Conservation (phyloP, 2,113 vertebrate genomes). For the Cavia aperea region DNA sequence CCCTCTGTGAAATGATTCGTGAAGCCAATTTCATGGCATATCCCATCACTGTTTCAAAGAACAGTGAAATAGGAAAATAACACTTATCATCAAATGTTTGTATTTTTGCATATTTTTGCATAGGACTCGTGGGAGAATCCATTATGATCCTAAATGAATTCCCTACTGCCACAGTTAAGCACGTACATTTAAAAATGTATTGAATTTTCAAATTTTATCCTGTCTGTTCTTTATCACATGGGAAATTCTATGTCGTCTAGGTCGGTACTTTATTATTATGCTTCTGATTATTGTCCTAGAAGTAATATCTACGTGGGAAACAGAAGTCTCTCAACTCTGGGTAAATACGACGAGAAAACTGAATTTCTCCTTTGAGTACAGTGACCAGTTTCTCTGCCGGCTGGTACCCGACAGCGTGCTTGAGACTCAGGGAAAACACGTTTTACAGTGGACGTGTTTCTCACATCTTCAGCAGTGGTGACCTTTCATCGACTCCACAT, state of each 20-base stretch:
- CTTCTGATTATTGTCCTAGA: neutral
- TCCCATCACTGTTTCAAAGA: neutral
- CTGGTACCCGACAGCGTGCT: neutral
- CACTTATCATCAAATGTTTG: neutral
- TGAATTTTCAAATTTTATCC: neutral
- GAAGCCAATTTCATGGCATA: neutral
- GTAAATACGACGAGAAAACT: neutral
- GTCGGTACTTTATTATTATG: neutral
- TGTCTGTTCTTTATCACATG: neutral
- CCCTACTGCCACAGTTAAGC: constrained; percentile 1
- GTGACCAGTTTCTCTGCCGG: neutral
- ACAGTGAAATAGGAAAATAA: neutral
- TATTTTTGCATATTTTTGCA: neutral
- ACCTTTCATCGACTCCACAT: neutral
- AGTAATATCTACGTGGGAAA: neutral
- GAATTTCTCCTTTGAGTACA: neutral
- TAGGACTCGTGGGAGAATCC: neutral
- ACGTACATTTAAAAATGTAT: neutral
- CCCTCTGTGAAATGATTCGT: neutral
- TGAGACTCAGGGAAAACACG: neutral
- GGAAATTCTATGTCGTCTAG: neutral
- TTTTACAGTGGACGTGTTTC: neutral
- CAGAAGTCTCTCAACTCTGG: neutral
- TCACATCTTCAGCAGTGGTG: neutral
- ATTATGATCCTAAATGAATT: neutral